Percentiles rank a stretch among this genome's conserved stretches.
These are phyloP conservation scores for Brachypalpus laphriformis DNA, from an alignment of 2,888 invertebrate species.

Conservation along the genomic window DNA sequence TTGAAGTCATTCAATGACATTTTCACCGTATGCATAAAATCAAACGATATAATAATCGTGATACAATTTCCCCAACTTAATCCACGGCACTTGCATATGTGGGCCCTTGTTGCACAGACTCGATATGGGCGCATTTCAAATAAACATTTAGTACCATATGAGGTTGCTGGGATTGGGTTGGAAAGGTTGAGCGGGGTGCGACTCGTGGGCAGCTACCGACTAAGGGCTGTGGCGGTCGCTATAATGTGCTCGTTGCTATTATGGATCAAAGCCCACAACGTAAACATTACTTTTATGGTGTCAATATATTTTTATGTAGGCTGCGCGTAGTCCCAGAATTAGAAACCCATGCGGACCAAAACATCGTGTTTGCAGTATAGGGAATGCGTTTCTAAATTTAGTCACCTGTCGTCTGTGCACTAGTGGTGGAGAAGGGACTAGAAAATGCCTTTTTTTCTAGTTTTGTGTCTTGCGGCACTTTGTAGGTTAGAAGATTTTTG, in stretches of 20 bases:
- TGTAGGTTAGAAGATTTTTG: background rate
- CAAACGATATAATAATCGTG: slow-evolving; percentile 54
- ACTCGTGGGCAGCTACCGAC: slow-evolving; percentile 4
- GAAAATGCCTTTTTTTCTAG: background rate
- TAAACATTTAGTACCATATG: slow-evolving; percentile 51
- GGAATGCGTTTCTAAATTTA: slow-evolving; percentile 58
- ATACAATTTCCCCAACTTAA: slow-evolving; percentile 45
- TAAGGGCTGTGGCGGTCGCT: slow-evolving; percentile 43
- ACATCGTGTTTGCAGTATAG: slow-evolving; percentile 45
- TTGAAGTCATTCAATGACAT: slow-evolving; percentile 35
- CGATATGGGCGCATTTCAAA: slow-evolving; percentile 49
- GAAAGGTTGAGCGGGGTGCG: slow-evolving; percentile 4
- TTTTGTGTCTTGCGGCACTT: background rate
- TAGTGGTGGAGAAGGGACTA: background rate
- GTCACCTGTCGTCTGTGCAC: slow-evolving; percentile 50
- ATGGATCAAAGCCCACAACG: slow-evolving; percentile 71
- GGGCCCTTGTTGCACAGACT: slow-evolving; percentile 46
- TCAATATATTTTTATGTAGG: slow-evolving; percentile 71
- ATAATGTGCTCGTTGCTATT: slow-evolving; percentile 62
- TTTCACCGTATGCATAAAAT: slow-evolving; percentile 55
- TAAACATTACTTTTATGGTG: slow-evolving; percentile 71
- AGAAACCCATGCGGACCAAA: slow-evolving; percentile 23
- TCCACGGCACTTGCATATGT: slow-evolving; percentile 21
- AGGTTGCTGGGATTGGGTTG: background rate
- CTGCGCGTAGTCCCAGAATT: slow-evolving; percentile 63